Conservation (phyloP, 2,888 invertebrate genomes). For the Acanthosepion esculentum region DNA sequence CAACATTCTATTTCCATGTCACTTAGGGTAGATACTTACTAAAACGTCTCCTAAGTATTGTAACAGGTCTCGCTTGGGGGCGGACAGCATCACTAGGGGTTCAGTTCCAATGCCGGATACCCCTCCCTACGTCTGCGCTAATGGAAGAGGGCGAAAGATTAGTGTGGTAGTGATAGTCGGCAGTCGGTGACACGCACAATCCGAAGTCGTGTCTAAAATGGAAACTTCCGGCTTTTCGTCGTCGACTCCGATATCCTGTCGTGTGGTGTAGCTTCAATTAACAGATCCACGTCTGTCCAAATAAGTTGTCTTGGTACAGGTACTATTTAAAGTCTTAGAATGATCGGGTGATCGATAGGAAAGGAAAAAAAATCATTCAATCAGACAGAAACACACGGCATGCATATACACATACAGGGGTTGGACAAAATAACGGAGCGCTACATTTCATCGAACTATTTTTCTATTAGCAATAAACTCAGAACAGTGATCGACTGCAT, state of each 20-base stretch:
- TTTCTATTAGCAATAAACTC: too few relatives aligned
- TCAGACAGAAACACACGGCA: too few relatives aligned
- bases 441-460: too few relatives aligned
- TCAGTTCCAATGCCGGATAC: background rate
- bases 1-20: background rate
- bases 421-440: too few relatives aligned
- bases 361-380: background rate
- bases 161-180: background rate
- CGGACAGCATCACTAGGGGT: background rate
- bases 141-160: background rate
- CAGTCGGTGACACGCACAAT: background rate
- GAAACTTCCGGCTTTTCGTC: background rate
- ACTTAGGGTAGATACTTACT: background rate
- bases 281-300: background rate
- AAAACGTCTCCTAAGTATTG: background rate
- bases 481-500: too few relatives aligned
- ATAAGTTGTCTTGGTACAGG: background rate
- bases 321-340: background rate
- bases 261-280: background rate
- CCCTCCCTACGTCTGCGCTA: background rate
- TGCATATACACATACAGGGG: too few relatives aligned
- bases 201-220: background rate
- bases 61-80: background rate
- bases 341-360: background rate
- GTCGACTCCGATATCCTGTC: background rate